Percentiles rank a stretch among this genome's conserved stretches.
phyloP scores from a whole-genome alignment of 2,797 vertebrate genomes.

The Schizopygopsis pylzovi region DNA sequence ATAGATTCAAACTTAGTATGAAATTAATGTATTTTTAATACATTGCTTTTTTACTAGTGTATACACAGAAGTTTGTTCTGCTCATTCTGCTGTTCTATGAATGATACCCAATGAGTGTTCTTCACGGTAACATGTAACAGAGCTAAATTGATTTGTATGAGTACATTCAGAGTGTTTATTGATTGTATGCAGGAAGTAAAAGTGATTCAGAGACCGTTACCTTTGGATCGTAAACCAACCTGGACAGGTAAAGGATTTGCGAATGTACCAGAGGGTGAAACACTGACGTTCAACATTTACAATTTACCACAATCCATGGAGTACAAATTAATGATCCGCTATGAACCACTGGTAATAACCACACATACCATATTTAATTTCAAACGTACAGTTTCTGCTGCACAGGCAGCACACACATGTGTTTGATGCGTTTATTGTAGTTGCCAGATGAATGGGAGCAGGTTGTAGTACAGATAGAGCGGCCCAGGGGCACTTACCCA shows the following conservation, averaged over 20 bases:
- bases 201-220: constrained; percentile 82
- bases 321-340: constrained; percentile 92
- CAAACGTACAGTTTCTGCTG: background rate
- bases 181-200: constrained; percentile 81
- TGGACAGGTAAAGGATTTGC: constrained; percentile 97
- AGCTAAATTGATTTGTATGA: background rate
- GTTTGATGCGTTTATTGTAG: constrained; percentile 69
- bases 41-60: no score
- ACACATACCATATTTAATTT: background rate
- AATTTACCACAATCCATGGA: constrained; percentile 95
- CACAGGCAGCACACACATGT: background rate
- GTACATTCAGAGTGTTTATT: background rate
- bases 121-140: background rate
- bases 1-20: no score
- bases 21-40: no score
- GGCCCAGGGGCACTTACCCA: constrained; percentile 67
- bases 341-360: constrained; percentile 90
- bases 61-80: background rate
- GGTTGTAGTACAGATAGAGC: constrained; percentile 80
- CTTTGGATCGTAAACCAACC: constrained; percentile 85
- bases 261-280: constrained; percentile 87
- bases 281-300: constrained; percentile 87
- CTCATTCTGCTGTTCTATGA: background rate
- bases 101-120: background rate
- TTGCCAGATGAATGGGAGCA: constrained; percentile 94